Percentiles rank a stretch among this genome's conserved stretches.
Conservation (phyloP, 2,113 vertebrate genomes). For the Benitochromis conjunctus region DNA sequence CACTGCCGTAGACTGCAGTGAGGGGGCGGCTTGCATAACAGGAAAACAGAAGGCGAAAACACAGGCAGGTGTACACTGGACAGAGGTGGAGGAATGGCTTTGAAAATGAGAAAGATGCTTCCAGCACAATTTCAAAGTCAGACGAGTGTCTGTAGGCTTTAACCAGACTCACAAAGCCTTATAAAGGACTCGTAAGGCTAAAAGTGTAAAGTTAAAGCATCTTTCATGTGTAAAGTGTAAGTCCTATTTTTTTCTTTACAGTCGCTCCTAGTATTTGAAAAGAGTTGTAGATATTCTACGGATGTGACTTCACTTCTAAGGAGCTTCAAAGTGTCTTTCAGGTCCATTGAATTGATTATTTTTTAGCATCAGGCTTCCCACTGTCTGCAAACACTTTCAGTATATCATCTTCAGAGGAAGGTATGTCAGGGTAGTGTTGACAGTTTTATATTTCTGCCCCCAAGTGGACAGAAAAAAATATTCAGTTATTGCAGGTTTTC, state of each 20-base stretch:
- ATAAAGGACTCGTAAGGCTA: neutral
- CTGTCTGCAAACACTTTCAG: neutral
- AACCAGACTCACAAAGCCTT: neutral
- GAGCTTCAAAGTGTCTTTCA: neutral
- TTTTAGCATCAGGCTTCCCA: neutral
- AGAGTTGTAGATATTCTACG: neutral
- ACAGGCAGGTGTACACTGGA: neutral
- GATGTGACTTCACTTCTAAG: neutral
- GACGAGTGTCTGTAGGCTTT: neutral
- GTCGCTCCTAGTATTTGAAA: neutral
- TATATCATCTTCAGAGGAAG: neutral
- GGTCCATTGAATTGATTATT: neutral
- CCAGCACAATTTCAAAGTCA: neutral
- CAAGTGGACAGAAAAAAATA: neutral
- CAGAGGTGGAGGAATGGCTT: neutral
- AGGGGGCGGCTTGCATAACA: constrained; percentile 31
- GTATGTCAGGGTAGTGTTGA: neutral
- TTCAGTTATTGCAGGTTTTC: neutral
- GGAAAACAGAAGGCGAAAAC: neutral
- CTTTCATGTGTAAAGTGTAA: no score
- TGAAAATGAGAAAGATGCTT: neutral
- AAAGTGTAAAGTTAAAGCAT: neutral
- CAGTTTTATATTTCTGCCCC: neutral
- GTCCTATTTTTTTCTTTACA: neutral
- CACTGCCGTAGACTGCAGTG: constrained; percentile 26